phyloP scores from a whole-genome alignment of 2,797 vertebrate genomes.

The Mareca strepera region DNA sequence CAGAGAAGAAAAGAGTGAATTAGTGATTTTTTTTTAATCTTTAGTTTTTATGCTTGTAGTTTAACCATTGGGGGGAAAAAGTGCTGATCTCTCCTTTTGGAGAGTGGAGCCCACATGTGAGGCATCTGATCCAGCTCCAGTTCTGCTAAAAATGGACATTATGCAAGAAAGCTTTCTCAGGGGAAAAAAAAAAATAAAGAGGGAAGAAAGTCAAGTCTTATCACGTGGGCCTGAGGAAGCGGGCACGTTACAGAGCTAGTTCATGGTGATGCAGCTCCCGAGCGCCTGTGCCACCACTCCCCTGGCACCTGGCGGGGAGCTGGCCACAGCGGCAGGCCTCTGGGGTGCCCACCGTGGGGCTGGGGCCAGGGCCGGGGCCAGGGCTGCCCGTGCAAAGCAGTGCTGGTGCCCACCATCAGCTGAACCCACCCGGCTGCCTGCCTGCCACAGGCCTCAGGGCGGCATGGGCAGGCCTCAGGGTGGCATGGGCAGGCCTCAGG shows the following conservation, averaged over 20 bases:
- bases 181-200: neutral
- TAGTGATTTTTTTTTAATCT: neutral
- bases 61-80: conserved; percentile 27
- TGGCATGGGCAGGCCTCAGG: neutral
- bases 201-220: conserved; percentile 3
- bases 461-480: neutral
- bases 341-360: fast-evolving
- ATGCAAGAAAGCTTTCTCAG: conserved; percentile 58
- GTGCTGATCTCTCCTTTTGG: conserved; percentile 55
- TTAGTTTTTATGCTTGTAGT: conserved; percentile 23
- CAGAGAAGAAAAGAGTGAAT: neutral
- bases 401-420: neutral
- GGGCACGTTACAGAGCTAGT: neutral
- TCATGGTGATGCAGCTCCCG: neutral
- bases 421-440: neutral
- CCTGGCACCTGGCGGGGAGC: fast-evolving
- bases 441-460: neutral
- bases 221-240: neutral
- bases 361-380: fast-evolving
- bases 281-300: fast-evolving
- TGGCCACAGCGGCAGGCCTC: fast-evolving
- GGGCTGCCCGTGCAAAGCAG: neutral
- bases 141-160: conserved; percentile 64
- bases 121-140: conserved; percentile 59
- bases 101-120: conserved; percentile 54